Evolutionary conservation across 2,113 vertebrate species (phyloP), one percentile per base, ranked within the genome.

Genomic region (Ageneiosus marmoratus): DNA sequence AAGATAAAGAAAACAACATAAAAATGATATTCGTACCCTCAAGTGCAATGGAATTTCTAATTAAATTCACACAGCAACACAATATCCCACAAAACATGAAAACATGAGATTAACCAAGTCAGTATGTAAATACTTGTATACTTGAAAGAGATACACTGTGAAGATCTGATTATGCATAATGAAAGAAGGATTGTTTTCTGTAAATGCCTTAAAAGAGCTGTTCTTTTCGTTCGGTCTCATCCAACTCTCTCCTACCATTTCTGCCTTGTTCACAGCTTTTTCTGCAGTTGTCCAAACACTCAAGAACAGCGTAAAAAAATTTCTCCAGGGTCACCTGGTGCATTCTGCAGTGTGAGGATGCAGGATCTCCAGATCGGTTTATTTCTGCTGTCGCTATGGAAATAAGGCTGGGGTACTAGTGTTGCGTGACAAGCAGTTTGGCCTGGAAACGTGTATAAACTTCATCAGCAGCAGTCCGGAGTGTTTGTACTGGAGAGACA

Each of bases 311-410:
- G 34, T 37, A 76, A 79, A 56, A 53, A 1, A 32, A 58, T 41
- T 46, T 80, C 82, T 80, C 77, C 20, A 46, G 82, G 72, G 72
- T 77, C 82, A 86, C 62, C 4, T 77, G 72, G 53, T 67, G 53
- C 63, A 70, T 86, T 72, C 65, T 69, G 53, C 60, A 56, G 69
- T 27, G 11, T 5, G 12, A 60, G 41, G 60, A 72, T 55, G 37
- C 80, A 51, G 46, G 50, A 37, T 55, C 76, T 79, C 46, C 9
- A 74, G 76, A 69, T 60, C 48, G 62, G 16, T 80, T 83, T 75
- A 67, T 77, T 60, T 81, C 78, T 72, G 72, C 62, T 29, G 85
- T 81, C 82, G 55, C 85, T 84, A 81, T 83, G 82, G 85, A 84
- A 86, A 86, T 86, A 83, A 86, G 78, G 67, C 29, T 72, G 53